These are phyloP conservation scores for Rhodinocichla rosea DNA, from an alignment of 2,113 vertebrate species.

Conservation along the genomic window DNA sequence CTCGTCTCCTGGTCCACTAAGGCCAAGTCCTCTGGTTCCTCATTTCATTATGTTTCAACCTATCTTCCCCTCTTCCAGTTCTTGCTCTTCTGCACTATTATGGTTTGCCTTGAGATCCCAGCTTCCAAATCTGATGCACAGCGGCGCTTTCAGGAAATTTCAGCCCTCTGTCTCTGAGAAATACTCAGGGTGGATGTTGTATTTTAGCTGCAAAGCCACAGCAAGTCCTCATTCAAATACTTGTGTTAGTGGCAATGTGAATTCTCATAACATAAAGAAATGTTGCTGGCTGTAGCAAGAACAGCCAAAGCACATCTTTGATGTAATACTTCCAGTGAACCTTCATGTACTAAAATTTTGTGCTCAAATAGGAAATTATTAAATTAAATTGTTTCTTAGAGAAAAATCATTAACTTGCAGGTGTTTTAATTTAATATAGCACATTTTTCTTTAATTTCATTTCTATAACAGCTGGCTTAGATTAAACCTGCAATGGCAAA, in stretches of 20 bases:
- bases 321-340: background rate
- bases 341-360: background rate
- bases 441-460: background rate
- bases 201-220: background rate
- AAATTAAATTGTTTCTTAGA: background rate
- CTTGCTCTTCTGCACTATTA: background rate
- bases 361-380: background rate
- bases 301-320: background rate
- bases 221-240: background rate
- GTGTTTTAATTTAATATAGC: background rate
- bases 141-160: background rate
- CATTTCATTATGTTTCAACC: accelerated
- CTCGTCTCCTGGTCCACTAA: background rate
- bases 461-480: background rate
- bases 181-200: background rate
- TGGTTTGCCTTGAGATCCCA: background rate
- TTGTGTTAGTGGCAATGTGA: accelerated
- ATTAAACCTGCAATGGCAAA: background rate
- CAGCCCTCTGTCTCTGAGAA: background rate
- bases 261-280: background rate
- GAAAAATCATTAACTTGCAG: background rate
- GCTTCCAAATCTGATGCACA: accelerated
- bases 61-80: background rate
- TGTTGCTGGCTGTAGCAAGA: background rate
- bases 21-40: background rate